Percentiles rank a stretch among this genome's conserved stretches.
Conservation (phyloP, 2,113 vertebrate genomes). For the Lipophrys pholis region DNA sequence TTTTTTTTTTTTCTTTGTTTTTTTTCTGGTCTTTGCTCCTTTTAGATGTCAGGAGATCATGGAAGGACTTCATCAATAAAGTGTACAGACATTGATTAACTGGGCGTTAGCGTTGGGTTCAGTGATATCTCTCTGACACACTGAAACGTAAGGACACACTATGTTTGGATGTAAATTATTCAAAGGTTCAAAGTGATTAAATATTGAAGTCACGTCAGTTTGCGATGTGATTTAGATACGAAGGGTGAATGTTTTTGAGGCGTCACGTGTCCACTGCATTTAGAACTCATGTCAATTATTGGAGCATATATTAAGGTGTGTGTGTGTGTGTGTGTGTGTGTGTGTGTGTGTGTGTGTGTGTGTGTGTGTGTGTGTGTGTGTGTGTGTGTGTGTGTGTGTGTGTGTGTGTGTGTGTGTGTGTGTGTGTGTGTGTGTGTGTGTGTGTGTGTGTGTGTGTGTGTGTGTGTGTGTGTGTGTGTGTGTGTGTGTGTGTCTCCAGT, state of each 20-base stretch:
- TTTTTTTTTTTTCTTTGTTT: background rate
- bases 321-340: rapidly evolving
- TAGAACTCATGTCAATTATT: background rate
- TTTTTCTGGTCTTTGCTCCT: background rate
- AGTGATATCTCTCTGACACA: background rate
- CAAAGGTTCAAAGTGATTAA: conserved; percentile 48
- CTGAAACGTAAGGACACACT: conserved; percentile 14
- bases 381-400: conserved; percentile 22
- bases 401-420: background rate
- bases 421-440: rapidly evolving
- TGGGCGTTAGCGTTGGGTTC: background rate
- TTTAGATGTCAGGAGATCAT: background rate
- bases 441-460: background rate
- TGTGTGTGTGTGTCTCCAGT: conserved; percentile 63
- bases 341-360: background rate
- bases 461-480: conserved; percentile 17
- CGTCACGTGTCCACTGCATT: background rate
- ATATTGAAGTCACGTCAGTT: conserved; percentile 65
- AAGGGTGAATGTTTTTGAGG: conserved; percentile 9
- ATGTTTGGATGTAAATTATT: conserved; percentile 65
- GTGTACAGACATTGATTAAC: background rate
- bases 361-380: conserved; percentile 2
- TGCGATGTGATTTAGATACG: conserved; percentile 67
- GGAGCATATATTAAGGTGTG: too few species aligned
- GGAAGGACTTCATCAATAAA: background rate